Evolutionary conservation across 2,888 invertebrate species (phyloP).

Genomic region (Dicyrtoma fusca): DNA sequence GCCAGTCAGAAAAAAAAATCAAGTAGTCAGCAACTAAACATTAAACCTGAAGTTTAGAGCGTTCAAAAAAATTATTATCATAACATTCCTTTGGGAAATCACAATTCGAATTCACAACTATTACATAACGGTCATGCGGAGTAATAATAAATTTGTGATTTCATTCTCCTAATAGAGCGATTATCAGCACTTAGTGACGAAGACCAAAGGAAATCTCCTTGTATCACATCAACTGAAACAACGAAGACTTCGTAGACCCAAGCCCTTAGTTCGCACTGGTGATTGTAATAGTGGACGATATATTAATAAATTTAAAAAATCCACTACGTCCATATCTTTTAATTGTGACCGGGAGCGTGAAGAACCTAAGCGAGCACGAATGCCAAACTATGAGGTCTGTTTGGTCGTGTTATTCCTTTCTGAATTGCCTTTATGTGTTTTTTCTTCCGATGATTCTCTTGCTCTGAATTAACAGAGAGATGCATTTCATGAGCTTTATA

Average conservation of each 20-base stretch:
- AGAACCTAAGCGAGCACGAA: constrained; percentile 19
- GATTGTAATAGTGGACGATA: constrained; percentile 45
- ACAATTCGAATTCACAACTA: no score
- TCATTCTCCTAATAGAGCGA: constrained; percentile 22
- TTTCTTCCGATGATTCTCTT: not conserved
- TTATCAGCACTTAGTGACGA: constrained; percentile 25
- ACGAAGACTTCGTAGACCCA: constrained; percentile 5
- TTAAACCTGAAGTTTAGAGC: constrained; percentile 7
- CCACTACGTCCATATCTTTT: not conserved
- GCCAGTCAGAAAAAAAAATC: constrained; percentile 21
- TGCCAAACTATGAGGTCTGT: constrained; percentile 41
- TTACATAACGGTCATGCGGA: no score
- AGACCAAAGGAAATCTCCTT: constrained; percentile 18
- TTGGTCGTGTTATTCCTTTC: not conserved
- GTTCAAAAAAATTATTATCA: constrained; percentile 4
- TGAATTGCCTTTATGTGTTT: not conserved
- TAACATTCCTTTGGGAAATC: no score
- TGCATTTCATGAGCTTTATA: not conserved
- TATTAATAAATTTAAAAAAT: constrained; percentile 25
- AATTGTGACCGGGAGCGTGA: constrained; percentile 1
- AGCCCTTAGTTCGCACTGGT: not conserved
- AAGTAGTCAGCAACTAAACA: not conserved
- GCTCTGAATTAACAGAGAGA: not conserved
- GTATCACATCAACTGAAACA: constrained; percentile 12
- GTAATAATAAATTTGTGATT: constrained; percentile 12